Evolutionary conservation across 2,888 invertebrate genomes (phyloP).

Genomic region (Drepanosiphum platanoidis): DNA sequence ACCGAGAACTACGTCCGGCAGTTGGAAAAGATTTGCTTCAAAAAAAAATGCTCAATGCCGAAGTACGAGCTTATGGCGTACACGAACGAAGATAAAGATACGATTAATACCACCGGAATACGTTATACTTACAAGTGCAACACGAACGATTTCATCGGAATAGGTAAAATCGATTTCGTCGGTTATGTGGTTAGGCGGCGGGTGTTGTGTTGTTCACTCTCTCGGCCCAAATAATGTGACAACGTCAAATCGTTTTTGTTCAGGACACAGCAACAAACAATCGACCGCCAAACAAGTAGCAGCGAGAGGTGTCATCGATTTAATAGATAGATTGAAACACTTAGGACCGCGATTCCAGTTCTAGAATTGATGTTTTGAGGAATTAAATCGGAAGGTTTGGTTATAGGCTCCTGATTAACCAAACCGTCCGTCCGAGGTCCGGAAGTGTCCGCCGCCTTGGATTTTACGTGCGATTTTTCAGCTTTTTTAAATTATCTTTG

Average conservation of each 20-base stretch:
- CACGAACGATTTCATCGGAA: constrained; percentile 17
- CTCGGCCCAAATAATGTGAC: neutral
- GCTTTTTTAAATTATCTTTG: no score
- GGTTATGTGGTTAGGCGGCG: neutral
- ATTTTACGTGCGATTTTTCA: no score
- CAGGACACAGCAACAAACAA: constrained; percentile 38
- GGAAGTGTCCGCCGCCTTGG: no score
- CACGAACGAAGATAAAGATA: neutral
- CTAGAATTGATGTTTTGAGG: no score
- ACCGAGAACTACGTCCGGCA: constrained; percentile 10
- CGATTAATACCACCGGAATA: no score
- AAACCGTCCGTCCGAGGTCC: no score
- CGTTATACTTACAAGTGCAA: constrained; percentile 29
- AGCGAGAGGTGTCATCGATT: neutral
- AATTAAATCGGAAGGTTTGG: no score
- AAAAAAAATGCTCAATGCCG: neutral
- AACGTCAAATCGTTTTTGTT: neutral
- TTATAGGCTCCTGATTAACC: no score
- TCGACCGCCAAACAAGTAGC: constrained; percentile 19
- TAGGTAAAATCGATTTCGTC: no score
- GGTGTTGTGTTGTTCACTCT: no score
- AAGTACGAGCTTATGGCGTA: constrained; percentile 1
- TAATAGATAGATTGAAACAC: constrained; percentile 3
- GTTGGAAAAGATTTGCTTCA: neutral
- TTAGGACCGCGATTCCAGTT: no score